Percentiles rank a stretch among this genome's conserved stretches.
Evolutionary conservation across 2,888 invertebrate species (phyloP).

Genomic region (Eulithis testata): DNA sequence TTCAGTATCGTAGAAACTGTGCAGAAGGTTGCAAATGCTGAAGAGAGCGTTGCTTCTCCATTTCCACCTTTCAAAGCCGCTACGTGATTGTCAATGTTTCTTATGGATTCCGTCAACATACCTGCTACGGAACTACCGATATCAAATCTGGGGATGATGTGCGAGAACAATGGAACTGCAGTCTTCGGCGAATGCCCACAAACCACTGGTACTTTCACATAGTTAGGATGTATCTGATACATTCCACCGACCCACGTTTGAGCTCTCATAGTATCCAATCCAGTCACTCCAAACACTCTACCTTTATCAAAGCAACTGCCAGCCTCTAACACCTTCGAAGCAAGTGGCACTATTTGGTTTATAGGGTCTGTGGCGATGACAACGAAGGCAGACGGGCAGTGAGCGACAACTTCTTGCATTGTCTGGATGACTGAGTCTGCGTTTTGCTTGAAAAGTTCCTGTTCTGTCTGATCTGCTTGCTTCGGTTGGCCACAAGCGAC

Average conservation of each 20-base stretch:
- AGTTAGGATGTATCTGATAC: slow-evolving; percentile 17
- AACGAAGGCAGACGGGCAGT: slow-evolving; percentile 32
- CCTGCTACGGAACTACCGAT: slow-evolving; percentile 16
- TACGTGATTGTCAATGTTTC: slow-evolving; percentile 20
- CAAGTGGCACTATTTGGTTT: slow-evolving; percentile 33
- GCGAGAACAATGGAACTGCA: slow-evolving; percentile 32
- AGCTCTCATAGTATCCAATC: slow-evolving; percentile 29
- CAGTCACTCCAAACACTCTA: slow-evolving; percentile 31
- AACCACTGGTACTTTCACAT: slow-evolving; percentile 30
- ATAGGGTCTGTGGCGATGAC: slow-evolving; percentile 33
- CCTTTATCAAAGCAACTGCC: slow-evolving; percentile 20
- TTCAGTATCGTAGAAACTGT: slow-evolving; percentile 40
- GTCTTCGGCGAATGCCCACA: slow-evolving; percentile 36
- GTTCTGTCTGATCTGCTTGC: slow-evolving; percentile 23
- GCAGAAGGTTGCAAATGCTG: slow-evolving; percentile 36
- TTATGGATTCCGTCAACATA: slow-evolving; percentile 18
- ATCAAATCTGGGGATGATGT: slow-evolving; percentile 22
- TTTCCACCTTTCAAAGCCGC: slow-evolving; percentile 16
- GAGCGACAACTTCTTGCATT: slow-evolving; percentile 22
- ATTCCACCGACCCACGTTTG: slow-evolving; percentile 29
- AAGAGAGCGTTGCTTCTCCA: slow-evolving; percentile 21
- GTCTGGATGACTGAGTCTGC: slow-evolving; percentile 27
- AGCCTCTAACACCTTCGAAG: slow-evolving; percentile 27
- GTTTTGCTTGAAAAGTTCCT: slow-evolving; percentile 29
- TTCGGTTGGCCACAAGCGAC: slow-evolving; percentile 30